Percentiles rank a stretch among this genome's conserved stretches.
Conservation (phyloP, 2,113 vertebrate species). For the Bambusicola thoracicus region DNA sequence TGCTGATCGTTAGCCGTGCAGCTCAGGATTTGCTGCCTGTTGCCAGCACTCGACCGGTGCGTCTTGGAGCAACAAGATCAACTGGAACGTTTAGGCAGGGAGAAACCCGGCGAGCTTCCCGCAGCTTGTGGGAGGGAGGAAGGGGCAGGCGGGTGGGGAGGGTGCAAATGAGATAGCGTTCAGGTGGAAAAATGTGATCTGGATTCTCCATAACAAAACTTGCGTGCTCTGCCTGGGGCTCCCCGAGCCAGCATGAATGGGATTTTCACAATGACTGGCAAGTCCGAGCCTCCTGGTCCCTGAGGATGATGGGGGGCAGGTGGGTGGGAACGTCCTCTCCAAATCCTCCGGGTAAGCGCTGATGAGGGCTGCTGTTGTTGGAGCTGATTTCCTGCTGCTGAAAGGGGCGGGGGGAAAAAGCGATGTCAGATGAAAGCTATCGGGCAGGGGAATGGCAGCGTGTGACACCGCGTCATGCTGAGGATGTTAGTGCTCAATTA, state of each 20-base stretch:
- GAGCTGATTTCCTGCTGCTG: background rate
- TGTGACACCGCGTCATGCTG: background rate
- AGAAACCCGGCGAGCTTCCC: background rate
- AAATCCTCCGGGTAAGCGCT: background rate
- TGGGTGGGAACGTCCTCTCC: constrained; percentile 24
- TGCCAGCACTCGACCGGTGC: background rate
- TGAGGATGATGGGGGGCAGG: background rate
- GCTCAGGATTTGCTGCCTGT: background rate
- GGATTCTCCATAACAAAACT: background rate
- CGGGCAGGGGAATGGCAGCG: rapidly evolving
- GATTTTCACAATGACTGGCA: background rate
- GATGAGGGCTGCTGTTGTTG: background rate
- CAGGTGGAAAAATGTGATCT: background rate
- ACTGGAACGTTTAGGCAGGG: background rate
- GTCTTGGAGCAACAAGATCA: background rate
- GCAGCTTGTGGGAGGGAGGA: constrained; percentile 10
- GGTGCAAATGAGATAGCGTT: background rate
- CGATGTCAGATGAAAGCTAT: background rate
- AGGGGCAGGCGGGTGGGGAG: background rate
- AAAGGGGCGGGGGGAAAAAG: background rate
- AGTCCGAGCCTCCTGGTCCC: background rate
- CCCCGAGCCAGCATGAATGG: rapidly evolving
- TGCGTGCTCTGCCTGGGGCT: background rate
- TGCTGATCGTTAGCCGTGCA: background rate
- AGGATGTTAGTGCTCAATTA: background rate